Base-by-base conservation (phyloP, 1,140 invertebrate genomes). In the Drosophila subobscura region DNA sequence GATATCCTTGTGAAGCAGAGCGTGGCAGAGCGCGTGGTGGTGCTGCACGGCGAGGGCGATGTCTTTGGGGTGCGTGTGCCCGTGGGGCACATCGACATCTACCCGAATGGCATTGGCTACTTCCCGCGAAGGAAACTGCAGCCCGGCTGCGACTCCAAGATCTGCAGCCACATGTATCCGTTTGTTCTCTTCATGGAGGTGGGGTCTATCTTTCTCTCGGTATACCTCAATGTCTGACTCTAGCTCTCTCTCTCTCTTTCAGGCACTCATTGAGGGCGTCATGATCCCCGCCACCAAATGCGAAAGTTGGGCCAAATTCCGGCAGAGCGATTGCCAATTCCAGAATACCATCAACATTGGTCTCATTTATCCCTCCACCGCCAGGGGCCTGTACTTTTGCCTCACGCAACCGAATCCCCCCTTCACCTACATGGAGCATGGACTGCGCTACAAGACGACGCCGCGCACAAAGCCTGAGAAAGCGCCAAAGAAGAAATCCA, bases 251-350 rank as follows among this genome's bases (percentile, higher is more conserved):
- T 10, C 6, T 29, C 12, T 10, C 29, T 25, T 0, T 0, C 4
- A 74, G 72, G 83, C 89, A 2, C 71, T 91, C 6, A 73, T 91
- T 10, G 89, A 91, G 56, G 74, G 79, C 3, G 85, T 91, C 3
- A 78, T 77, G 74, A 91, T 91, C 46, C 76, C 89, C 0, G 86
- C 89, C n/a, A 90, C 90, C 37, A 91, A 91, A 41, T 91, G 89
- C 51, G 85, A 90, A 10, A 91, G 61, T 40, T 91, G 89, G 89
- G 68, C 79, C 64, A 79, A 88, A 44, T 91, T 91, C 56, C 49
- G 90, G n/a, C 74, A 79, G 25, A 66, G 79, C 3, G 70, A 89
- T 12, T 91, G 89, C 46, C 83, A 85, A 47, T 91, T 67, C 49
- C 44, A 72, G n/a, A 79, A 91, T 14, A 90, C 83, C 1, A 6